Percentiles rank a stretch among this genome's conserved stretches.
Evolutionary conservation across 37 sponge, comb jelly and placozoan genomes (phyloP).

Genomic region (Corticium candelabrum): DNA sequence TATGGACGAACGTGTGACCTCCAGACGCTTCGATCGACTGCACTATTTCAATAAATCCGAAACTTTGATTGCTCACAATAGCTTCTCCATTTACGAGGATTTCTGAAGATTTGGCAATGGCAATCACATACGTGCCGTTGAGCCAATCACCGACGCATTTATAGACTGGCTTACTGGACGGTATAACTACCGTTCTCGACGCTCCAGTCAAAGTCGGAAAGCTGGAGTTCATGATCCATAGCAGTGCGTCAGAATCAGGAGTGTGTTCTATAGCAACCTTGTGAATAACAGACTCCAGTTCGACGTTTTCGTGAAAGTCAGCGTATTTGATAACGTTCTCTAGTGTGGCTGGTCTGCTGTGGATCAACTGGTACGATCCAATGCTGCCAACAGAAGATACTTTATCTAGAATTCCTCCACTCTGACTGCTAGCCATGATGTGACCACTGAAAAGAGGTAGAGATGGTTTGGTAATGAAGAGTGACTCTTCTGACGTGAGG

Average conservation of each 20-base stretch:
- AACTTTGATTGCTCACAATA: neutral
- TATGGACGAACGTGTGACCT: neutral
- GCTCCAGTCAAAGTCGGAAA: neutral
- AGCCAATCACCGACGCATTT: neutral
- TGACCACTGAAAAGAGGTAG: neutral
- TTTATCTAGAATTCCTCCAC: neutral
- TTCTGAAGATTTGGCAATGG: neutral
- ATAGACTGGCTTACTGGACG: neutral
- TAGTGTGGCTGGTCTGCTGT: neutral
- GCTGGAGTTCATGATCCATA: neutral
- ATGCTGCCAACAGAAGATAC: neutral
- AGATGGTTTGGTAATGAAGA: neutral
- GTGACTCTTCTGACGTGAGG: neutral
- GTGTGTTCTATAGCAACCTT: neutral
- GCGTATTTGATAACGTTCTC: neutral
- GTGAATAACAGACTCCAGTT: neutral
- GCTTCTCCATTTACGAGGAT: neutral
- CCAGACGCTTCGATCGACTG: neutral
- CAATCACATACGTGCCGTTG: neutral
- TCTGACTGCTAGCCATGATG: neutral
- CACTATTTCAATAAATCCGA: neutral
- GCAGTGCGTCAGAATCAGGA: neutral
- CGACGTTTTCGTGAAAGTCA: neutral
- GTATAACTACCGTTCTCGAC: neutral
- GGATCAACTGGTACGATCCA: neutral